Percentiles rank a stretch among this genome's conserved stretches.
phyloP scores from a whole-genome alignment of 2,888 invertebrate genomes.

The Nomada lathburiana region DNA sequence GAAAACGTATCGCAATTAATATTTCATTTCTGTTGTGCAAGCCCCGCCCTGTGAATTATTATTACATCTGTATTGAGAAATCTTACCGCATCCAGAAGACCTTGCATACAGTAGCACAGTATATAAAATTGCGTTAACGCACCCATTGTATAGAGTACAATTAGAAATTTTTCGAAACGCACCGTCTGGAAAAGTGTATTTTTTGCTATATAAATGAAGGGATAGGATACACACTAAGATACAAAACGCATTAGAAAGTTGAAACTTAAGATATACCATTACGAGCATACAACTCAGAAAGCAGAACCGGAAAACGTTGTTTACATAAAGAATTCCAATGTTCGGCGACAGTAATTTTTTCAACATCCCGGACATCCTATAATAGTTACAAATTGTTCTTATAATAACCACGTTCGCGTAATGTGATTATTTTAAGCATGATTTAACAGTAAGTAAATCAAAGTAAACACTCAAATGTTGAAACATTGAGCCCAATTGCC shows the following conservation, averaged over 20 bases:
- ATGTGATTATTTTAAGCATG: no score
- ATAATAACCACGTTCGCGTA: not conserved
- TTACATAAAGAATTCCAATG: slow-evolving; percentile 65
- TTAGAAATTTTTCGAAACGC: slow-evolving; percentile 27
- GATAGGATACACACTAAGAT: not conserved
- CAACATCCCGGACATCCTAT: slow-evolving; percentile 49
- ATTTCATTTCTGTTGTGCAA: no score
- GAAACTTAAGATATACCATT: slow-evolving; percentile 57
- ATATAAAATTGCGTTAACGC: slow-evolving; percentile 69
- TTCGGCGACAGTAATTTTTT: slow-evolving; percentile 62
- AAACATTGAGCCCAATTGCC: no score
- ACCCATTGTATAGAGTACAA: slow-evolving; percentile 54
- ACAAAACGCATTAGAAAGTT: not conserved
- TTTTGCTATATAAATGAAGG: not conserved
- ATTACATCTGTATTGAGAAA: not conserved
- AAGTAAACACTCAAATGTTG: no score
- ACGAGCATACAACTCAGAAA: slow-evolving; percentile 66
- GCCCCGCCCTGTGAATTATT: no score
- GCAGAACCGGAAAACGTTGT: slow-evolving; percentile 69
- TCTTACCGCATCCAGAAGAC: slow-evolving; percentile 72
- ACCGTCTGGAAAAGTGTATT: slow-evolving; percentile 17
- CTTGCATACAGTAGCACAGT: slow-evolving; percentile 70
- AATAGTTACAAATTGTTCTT: slow-evolving; percentile 15
- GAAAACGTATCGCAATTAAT: no score
- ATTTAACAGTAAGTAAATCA: no score